phyloP scores from a whole-genome alignment of 2,113 vertebrate genomes.

The Platysteira castanea region DNA sequence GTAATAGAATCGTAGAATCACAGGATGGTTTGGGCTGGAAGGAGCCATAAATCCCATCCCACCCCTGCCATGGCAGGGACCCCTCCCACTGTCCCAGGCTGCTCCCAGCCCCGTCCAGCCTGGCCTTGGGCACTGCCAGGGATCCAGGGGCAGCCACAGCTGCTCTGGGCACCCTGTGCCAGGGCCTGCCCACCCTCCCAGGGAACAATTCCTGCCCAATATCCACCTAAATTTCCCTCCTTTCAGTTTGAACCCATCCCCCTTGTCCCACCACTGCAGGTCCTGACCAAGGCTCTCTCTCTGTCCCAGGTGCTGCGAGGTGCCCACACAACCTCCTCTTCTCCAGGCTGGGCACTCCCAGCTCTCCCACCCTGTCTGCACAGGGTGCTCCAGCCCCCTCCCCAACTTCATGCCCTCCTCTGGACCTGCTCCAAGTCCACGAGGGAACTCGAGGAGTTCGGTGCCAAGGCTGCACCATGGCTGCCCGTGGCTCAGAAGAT shows the following conservation, averaged over 20 bases:
- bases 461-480: not conserved
- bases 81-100: accelerated
- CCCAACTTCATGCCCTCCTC: not conserved
- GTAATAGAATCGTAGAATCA: not conserved
- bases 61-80: not conserved
- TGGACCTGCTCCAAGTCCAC: not conserved
- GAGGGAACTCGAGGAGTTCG: too few species aligned
- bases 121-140: not conserved
- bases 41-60: not conserved
- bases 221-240: accelerated
- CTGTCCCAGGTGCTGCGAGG: not conserved
- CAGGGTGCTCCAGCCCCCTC: not conserved
- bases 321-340: not conserved
- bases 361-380: not conserved
- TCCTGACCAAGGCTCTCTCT: not conserved
- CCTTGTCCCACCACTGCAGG: not conserved
- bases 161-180: not conserved
- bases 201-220: not conserved
- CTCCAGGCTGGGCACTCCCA: not conserved
- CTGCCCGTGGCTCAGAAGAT: not conserved
- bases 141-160: not conserved
- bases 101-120: not conserved
- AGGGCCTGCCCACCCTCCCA: not conserved
- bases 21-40: not conserved
- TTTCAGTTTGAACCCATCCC: not conserved